These are phyloP conservation scores for Nematostella vectensis DNA, from an alignment of 92 coral and sea anemone genomes.

Conservation along the genomic window DNA sequence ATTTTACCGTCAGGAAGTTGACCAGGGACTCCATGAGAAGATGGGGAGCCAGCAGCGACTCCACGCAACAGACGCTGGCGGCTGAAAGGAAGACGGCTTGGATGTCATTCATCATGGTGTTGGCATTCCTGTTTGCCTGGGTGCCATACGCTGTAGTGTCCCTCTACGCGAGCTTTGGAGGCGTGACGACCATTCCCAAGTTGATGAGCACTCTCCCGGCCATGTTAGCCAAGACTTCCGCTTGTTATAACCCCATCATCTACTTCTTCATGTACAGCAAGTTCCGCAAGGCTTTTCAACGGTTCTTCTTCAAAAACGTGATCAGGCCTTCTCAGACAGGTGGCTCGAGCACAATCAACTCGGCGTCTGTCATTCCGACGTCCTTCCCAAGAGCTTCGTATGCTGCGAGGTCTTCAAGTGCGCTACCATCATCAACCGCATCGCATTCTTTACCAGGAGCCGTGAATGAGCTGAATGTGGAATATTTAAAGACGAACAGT, in stretches of 20 bases:
- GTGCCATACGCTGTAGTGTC: constrained; percentile 81
- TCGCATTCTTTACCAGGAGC: no score
- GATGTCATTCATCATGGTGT: constrained; percentile 36
- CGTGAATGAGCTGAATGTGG: no score
- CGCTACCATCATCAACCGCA: no score
- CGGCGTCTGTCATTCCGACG: not conserved
- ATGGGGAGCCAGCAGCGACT: constrained; percentile 40
- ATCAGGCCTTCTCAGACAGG: not conserved
- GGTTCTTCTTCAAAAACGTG: not conserved
- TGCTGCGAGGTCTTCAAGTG: no score
- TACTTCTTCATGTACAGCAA: constrained; percentile 56
- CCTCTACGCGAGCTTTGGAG: constrained; percentile 34
- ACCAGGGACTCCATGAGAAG: constrained; percentile 22
- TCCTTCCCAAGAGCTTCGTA: not conserved
- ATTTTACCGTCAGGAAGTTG: constrained; percentile 30
- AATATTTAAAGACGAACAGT: no score
- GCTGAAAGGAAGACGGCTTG: constrained; percentile 31
- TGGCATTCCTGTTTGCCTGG: constrained; percentile 72
- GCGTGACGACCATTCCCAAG: constrained; percentile 13
- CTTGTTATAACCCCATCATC: constrained; percentile 56
- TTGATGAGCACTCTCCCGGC: constrained; percentile 39
- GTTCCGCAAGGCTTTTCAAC: constrained; percentile 33
- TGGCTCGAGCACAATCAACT: not conserved
- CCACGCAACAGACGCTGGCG: constrained; percentile 33
- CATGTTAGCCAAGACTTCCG: constrained; percentile 56